Evolutionary conservation across 1,140 invertebrate genomes (phyloP).

Genomic region (Aporrectodea caliginosa): DNA sequence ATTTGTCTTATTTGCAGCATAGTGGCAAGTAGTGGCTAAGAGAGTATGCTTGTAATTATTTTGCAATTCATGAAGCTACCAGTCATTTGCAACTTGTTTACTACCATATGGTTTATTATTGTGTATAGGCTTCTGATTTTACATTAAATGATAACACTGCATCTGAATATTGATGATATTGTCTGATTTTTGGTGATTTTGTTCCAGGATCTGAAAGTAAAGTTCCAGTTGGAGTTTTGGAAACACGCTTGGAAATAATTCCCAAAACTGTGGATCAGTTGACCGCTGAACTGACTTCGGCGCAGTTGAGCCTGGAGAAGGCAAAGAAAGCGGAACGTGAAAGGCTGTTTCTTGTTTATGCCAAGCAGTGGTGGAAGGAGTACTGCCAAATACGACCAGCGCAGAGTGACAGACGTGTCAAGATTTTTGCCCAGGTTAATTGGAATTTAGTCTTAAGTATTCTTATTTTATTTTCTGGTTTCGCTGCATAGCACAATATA

Average conservation of each 20-base stretch:
- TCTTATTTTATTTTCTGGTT: too few relatives aligned
- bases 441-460: too few relatives aligned
- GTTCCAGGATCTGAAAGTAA: slow-evolving; percentile 49
- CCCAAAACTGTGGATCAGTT: slow-evolving; percentile 44
- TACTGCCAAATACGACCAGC: slow-evolving; percentile 53
- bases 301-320: slow-evolving; percentile 47
- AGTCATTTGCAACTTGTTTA: too few relatives aligned
- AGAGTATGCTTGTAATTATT: too few relatives aligned
- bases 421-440: slow-evolving; percentile 59
- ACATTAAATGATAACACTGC: too few relatives aligned
- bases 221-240: slow-evolving; percentile 53
- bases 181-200: background rate
- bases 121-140: too few relatives aligned
- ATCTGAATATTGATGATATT: background rate
- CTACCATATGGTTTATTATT: too few relatives aligned
- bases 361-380: slow-evolving; percentile 59
- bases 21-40: too few relatives aligned
- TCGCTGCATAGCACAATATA: too few relatives aligned
- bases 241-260: slow-evolving; percentile 51
- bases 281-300: slow-evolving; percentile 44
- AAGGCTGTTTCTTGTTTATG: slow-evolving; percentile 54
- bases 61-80: too few relatives aligned
- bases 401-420: slow-evolving; percentile 53
- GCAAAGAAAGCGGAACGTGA: slow-evolving; percentile 51
- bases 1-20: too few relatives aligned